These are phyloP conservation scores for Blastobasis lacticolella DNA, from an alignment of 2,888 invertebrate genomes.

Conservation along the genomic window DNA sequence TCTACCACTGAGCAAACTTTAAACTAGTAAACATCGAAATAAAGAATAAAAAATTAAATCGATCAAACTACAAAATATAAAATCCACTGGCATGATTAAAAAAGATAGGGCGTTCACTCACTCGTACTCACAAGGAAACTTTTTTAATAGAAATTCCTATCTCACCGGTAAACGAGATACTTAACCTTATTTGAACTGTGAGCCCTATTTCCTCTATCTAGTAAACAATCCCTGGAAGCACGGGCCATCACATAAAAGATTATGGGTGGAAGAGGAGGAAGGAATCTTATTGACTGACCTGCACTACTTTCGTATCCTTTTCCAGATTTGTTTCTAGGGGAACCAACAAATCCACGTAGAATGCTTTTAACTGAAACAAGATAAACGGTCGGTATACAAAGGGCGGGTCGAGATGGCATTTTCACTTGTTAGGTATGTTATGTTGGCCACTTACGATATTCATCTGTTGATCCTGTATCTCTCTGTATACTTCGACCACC, in stretches of 20 bases:
- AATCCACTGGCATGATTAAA: too few species aligned
- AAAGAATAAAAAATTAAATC: too few species aligned
- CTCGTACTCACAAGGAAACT: slow-evolving; percentile 29
- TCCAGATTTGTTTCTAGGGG: slow-evolving; percentile 95
- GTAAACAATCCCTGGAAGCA: slow-evolving; percentile 47
- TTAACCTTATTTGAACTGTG: slow-evolving; percentile 42
- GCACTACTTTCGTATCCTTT: slow-evolving; percentile 94
- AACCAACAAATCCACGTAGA: slow-evolving; percentile 93
- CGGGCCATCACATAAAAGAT: slow-evolving; percentile 37
- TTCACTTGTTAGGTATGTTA: background rate
- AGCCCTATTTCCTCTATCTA: slow-evolving; percentile 30
- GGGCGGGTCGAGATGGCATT: too few species aligned
- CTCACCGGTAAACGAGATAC: slow-evolving; percentile 30
- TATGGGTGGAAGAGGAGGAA: slow-evolving; percentile 28
- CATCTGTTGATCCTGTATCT: slow-evolving; percentile 95
- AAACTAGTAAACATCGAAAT: too few species aligned
- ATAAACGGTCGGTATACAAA: background rate
- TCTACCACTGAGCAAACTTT: too few species aligned
- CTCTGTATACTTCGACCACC: slow-evolving; percentile 94
- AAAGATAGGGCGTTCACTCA: too few species aligned
- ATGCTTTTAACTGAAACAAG: slow-evolving; percentile 87
- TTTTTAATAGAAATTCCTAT: slow-evolving; percentile 56
- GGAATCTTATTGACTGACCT: slow-evolving; percentile 75
- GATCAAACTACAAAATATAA: too few species aligned
- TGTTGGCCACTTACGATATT: slow-evolving; percentile 86